Base-by-base conservation (phyloP, 2,797 vertebrate genomes). In the Xiphophorus birchmanni region DNA sequence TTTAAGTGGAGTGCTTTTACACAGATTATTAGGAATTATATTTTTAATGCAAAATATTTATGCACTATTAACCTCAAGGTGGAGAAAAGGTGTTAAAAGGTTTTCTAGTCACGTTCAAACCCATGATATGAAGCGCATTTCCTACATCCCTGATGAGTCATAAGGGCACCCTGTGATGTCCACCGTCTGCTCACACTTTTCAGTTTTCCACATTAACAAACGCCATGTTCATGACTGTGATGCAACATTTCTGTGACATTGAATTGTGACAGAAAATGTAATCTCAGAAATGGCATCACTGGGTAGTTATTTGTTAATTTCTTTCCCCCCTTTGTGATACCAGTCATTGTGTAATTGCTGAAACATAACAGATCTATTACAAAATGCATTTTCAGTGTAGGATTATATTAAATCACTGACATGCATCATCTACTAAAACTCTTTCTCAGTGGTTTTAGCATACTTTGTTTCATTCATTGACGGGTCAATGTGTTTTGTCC, bases 141-240 rank as follows among this genome's bases (percentile, higher is more conserved):
- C 77, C 58, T 52, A 79, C 75, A 74, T 74, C 77, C 82, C 69
- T 3, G 71, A 85, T 93, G 88, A 93, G 87, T 93, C 90, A 91
- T 63, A 2, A 77, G 42, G 84, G 74, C 91, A 87, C 91, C 89
- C 87, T 84, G 91, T 78, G 85, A 74, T 60, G 87, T 90, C 80
- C 86, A 83, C 89, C 90, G 78, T 93, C 92, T 93, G 93, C 84
- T 93, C 79, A 75, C 75, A 78, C 76, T 18, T 48, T 76, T 90
- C 73, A 60, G 72, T 86, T 87, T 52, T 80, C 75, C 72, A 84
- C 84, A 84, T 74, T 8, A 74, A 82, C n/a, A 79, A 83, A 81
- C 75, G 52, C 63, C 79, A 37, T 73, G 44, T 74, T 74, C 54
- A 47, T 78, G 8, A 73, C 73, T 18, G n/a, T 63, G 73, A 78